These are phyloP conservation scores for Torymus auratus DNA, from an alignment of 2,888 invertebrate species.

Conservation along the genomic window DNA sequence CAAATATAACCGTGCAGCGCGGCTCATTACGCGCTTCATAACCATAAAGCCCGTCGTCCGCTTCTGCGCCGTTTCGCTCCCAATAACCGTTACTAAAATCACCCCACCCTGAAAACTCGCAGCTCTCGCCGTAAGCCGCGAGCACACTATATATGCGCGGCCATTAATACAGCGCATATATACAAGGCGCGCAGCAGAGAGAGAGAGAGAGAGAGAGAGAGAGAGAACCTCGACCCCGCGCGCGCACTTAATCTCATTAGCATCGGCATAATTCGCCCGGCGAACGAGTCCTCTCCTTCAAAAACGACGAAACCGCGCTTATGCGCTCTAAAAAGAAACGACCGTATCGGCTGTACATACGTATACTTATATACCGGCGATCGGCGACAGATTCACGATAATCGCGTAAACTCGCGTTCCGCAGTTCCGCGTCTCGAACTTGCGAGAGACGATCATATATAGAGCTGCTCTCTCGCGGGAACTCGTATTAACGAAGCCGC, in stretches of 20 bases:
- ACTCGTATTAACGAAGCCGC: constrained; percentile 48
- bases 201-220: no score
- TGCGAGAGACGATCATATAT: constrained; percentile 20
- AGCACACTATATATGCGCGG: no score
- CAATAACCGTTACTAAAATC: not conserved
- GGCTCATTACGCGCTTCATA: not conserved
- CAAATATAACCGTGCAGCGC: not conserved
- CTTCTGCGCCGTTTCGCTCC: no score
- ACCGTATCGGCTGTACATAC: not conserved
- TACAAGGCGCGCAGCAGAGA: no score
- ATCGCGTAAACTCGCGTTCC: constrained; percentile 43
- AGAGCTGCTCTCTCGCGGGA: constrained; percentile 25
- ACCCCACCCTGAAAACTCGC: not conserved
- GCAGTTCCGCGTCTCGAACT: not conserved
- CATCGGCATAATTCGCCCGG: constrained; percentile 15
- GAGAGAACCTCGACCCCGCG: no score
- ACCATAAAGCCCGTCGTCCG: no score
- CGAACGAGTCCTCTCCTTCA: not conserved
- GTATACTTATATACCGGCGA: no score
- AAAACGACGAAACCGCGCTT: no score
- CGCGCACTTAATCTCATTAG: constrained; percentile 29
- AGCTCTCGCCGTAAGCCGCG: not conserved
- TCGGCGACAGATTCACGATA: constrained; percentile 50
- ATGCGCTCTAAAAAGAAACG: no score
- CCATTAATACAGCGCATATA: no score